Percentiles rank a stretch among this genome's conserved stretches.
Evolutionary conservation across 2,888 invertebrate genomes (phyloP).

Genomic region (Epinotia ramella): DNA sequence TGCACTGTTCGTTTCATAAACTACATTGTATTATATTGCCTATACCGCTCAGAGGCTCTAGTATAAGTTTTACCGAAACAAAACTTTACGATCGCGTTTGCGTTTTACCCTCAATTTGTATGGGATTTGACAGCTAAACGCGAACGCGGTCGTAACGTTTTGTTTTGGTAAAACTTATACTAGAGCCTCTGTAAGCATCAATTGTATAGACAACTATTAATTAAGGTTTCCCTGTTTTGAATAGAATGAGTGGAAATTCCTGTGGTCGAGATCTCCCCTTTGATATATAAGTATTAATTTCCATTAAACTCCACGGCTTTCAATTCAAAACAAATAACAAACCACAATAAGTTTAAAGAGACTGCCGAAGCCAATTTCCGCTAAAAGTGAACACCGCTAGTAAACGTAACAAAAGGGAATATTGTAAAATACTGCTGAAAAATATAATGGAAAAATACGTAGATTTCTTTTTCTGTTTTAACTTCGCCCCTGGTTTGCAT

Average conservation of each 20-base stretch:
- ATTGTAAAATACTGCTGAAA: background rate
- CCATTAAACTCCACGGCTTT: background rate
- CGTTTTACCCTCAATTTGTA: too few species aligned
- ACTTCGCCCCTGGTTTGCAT: background rate
- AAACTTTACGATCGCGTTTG: too few species aligned
- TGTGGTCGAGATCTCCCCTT: background rate
- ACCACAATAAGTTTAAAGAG: background rate
- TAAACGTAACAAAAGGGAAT: background rate
- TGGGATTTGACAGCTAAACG: too few species aligned
- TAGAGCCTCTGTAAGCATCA: background rate
- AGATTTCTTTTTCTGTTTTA: background rate
- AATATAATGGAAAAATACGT: slow-evolving; percentile 1
- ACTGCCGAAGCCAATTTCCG: slow-evolving; percentile 1
- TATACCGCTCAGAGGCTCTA: too few species aligned
- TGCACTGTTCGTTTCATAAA: background rate
- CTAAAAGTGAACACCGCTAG: background rate
- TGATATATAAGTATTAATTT: background rate
- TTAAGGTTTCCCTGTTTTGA: background rate
- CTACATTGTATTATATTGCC: too few species aligned
- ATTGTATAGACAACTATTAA: too few species aligned
- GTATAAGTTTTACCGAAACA: too few species aligned
- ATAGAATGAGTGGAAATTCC: background rate
- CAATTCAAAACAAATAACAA: background rate
- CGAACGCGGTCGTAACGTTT: too few species aligned
- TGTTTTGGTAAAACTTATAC: too few species aligned